Evolutionary conservation across 2,888 invertebrate genomes (phyloP).

Genomic region (Cactoblastis cactorum): DNA sequence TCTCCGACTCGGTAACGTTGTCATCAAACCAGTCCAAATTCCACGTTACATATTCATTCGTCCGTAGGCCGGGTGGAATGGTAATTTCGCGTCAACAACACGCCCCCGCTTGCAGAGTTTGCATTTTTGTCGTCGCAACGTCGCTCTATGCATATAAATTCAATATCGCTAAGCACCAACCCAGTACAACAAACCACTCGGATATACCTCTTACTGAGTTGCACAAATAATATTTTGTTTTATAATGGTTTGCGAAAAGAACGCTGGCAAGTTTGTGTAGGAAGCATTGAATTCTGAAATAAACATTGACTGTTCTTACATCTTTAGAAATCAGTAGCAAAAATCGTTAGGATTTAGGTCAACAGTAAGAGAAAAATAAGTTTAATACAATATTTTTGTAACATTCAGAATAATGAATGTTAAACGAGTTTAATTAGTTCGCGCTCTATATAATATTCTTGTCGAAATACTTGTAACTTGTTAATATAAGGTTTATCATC

Average conservation of each 20-base stretch:
- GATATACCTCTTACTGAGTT: conserved; percentile 42
- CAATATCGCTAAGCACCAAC: conserved; percentile 33
- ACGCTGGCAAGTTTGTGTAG: conserved; percentile 12
- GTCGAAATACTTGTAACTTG: conserved; percentile 21
- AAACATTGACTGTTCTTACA: not conserved
- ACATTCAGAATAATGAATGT: not conserved
- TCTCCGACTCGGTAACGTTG: conserved; percentile 32
- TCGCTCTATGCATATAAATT: conserved; percentile 35
- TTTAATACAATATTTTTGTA: not conserved
- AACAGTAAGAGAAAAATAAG: not conserved
- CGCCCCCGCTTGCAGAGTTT: conserved; percentile 50
- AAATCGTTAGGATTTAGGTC: not conserved
- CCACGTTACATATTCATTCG: conserved; percentile 69
- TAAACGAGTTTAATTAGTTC: conserved; percentile 1
- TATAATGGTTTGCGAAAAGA: conserved; percentile 21
- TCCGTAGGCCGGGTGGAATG: conserved; percentile 64
- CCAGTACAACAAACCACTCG: conserved; percentile 34
- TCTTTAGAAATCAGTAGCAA: not conserved
- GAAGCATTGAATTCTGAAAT: conserved; percentile 1
- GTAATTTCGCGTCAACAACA: conserved; percentile 70
- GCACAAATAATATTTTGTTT: conserved; percentile 39
- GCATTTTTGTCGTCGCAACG: conserved; percentile 66
- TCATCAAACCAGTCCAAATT: conserved; percentile 58
- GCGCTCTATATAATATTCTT: conserved; percentile 24
- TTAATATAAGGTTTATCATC: conserved; percentile 18